Base-by-base conservation (phyloP, 2,888 invertebrate species). In the Drosophila nigritarsus region DNA sequence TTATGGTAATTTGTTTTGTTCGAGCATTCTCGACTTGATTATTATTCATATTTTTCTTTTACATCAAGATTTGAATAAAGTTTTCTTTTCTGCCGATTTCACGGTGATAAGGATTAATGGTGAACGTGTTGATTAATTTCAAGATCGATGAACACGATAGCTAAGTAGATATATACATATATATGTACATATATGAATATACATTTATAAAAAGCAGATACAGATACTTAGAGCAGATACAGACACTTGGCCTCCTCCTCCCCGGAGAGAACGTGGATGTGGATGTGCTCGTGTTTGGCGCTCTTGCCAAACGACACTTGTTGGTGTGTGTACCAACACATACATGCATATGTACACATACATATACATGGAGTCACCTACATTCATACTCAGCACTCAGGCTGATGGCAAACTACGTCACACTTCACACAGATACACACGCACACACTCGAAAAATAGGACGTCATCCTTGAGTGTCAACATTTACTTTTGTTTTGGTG, bases 401-500 rank as follows among this genome's bases (percentile, higher is more conserved):
- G 18, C 63, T 29, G 75, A 24, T 54, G 65, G 71, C 71, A 53
- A 85, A 77, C 77, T 82, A 85, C 82, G 82, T 82, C 82, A 82
- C 75, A 74, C 70, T 66, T 68, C 73, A 65, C 69, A 67, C 58
- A 71, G 54, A 70, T 45, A 40, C 42, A 58, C 70, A 60, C 53
- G 66, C 62, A 72, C 67, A 56, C 66, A 66, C 60, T 85, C 50
- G 55, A 67, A 79, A 84, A 86, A 79, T 84, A 77, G 84, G 83
- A 88, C 83, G 86, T 81, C 81, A 88, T 86, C 65, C 75, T 78
- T 74, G 78, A 83, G 68, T 78, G 77, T 82, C 77, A 78, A 84
- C 80, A 83, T 70, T 84, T 76, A 66, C 72, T 67, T 61, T 71
- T 72, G 70, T 71, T 80, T 74, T 61, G 58, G 38, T 50, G 40